A percentile compares a stretch with the other conserved stretches of the same genome.
phyloP scores from a whole-genome alignment of 1,140 invertebrate genomes.

The Caenorhabditis tropicalis region DNA sequence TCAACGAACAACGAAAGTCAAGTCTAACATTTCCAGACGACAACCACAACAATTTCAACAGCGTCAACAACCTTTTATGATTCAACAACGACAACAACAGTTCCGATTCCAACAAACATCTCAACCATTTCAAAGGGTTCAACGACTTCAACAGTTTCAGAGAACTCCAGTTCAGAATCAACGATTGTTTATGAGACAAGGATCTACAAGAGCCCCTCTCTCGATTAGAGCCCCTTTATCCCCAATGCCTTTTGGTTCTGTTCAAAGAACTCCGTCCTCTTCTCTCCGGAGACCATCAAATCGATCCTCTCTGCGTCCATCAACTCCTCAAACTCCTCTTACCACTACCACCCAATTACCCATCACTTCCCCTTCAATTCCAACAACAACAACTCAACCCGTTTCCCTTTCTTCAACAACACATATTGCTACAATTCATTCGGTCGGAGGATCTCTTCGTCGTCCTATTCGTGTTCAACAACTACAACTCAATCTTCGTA shows the following conservation, averaged over 20 bases:
- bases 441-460: conserved; percentile 2
- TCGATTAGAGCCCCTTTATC: background rate
- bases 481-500: conserved; percentile 28
- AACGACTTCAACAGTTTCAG: background rate
- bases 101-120: conserved; percentile 8
- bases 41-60: background rate
- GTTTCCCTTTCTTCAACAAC: background rate
- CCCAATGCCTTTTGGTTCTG: conserved; percentile 16
- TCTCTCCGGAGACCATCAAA: background rate
- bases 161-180: background rate
- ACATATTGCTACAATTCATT: background rate
- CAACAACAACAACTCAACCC: background rate
- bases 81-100: background rate
- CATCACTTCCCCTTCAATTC: background rate
- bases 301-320: background rate
- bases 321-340: background rate
- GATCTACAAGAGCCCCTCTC: background rate
- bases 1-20: conserved; percentile 35
- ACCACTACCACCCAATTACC: background rate
- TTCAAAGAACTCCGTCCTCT: background rate
- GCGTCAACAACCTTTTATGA: background rate
- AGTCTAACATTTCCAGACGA: conserved; percentile 34
- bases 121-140: background rate
- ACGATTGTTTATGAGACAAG: background rate
- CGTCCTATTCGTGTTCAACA: conserved; percentile 29